phyloP scores from a whole-genome alignment of 2,888 invertebrate genomes.

The Asteroscopus sphinx region DNA sequence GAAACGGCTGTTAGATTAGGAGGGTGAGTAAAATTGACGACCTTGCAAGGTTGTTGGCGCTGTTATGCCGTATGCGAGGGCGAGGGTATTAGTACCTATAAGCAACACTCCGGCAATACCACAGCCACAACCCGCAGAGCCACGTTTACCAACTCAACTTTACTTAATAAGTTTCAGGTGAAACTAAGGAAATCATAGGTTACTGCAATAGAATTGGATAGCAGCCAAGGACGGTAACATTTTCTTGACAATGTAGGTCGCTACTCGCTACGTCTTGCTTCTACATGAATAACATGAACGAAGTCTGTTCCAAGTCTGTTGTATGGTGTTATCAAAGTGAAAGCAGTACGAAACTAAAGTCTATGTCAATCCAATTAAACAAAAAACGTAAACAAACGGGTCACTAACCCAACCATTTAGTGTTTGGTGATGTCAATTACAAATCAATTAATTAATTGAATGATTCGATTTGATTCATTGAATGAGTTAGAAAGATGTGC shows the following conservation, averaged over 20 bases:
- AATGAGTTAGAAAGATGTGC: too few species aligned
- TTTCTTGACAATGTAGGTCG: constrained; percentile 17
- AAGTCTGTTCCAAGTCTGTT: too few species aligned
- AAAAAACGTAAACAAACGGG: too few species aligned
- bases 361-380: too few species aligned
- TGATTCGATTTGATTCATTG: too few species aligned
- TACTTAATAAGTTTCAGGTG: constrained; percentile 30
- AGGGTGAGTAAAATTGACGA: constrained; percentile 63
- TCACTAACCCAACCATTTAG: too few species aligned
- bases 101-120: constrained; percentile 53
- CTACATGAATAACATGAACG: constrained; percentile 1
- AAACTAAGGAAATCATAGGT: constrained; percentile 44
- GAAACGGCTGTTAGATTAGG: constrained; percentile 57
- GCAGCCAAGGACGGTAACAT: constrained; percentile 39
- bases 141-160: constrained; percentile 46
- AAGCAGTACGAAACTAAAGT: too few species aligned
- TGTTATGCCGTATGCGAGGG: constrained; percentile 60
- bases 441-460: too few species aligned
- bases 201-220: constrained; percentile 49
- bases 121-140: constrained; percentile 47
- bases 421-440: too few species aligned
- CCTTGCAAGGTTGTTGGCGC: constrained; percentile 80
- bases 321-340: too few species aligned
- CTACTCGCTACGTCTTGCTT: constrained; percentile 5
- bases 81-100: too few species aligned